These are phyloP conservation scores for Andricus grossulariae DNA, from an alignment of 1,140 invertebrate genomes.

Conservation along the genomic window DNA sequence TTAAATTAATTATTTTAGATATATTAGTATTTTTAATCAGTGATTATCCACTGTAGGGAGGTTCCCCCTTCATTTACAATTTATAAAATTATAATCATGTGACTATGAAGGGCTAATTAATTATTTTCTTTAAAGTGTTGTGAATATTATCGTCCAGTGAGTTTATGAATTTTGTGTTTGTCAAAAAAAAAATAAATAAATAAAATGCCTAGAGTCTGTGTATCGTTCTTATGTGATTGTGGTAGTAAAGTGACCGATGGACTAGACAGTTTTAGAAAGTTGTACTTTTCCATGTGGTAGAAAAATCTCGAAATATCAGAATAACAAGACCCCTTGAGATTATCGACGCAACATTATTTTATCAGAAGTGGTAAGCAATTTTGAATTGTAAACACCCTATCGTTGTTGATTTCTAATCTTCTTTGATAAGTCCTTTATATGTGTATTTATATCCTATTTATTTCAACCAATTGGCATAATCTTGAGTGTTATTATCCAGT, in stretches of 20 bases:
- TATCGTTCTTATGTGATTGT: background rate
- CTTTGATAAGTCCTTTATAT: background rate
- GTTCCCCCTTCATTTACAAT: too few relatives aligned
- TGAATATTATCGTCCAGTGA: too few relatives aligned
- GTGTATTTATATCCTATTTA: background rate
- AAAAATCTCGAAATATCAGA: background rate
- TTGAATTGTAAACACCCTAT: background rate
- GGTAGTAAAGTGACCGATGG: background rate
- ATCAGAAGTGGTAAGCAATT: slow-evolving; percentile 1
- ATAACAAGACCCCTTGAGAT: slow-evolving; percentile 19
- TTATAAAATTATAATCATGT: too few relatives aligned
- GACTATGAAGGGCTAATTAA: too few relatives aligned
- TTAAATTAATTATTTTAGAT: too few relatives aligned
- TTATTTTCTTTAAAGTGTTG: too few relatives aligned
- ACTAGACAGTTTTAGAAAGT: slow-evolving; percentile 28
- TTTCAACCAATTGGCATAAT: too few relatives aligned
- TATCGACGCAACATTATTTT: background rate
- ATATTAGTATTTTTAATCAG: too few relatives aligned
- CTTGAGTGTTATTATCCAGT: too few relatives aligned
- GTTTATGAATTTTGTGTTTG: too few relatives aligned
- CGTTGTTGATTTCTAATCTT: background rate
- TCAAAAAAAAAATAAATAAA: too few relatives aligned
- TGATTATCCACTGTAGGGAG: too few relatives aligned
- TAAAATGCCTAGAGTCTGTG: background rate
- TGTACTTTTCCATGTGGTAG: slow-evolving; percentile 10